These are phyloP conservation scores for Lasioglossum morio DNA, from an alignment of 2,888 invertebrate species.

Conservation along the genomic window DNA sequence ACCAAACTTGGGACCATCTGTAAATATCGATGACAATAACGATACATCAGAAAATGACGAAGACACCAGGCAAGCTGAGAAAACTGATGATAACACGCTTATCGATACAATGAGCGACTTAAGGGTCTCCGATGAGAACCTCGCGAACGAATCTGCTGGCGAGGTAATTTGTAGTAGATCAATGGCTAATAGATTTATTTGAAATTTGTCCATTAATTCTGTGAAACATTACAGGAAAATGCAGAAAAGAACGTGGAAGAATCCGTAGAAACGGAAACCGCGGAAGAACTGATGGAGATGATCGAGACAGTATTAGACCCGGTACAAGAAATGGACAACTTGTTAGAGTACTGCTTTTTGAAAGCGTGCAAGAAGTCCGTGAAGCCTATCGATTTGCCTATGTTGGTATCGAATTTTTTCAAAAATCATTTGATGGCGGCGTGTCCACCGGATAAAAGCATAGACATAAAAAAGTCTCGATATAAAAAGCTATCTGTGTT, in stretches of 20 bases:
- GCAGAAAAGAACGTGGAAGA: conserved; percentile 44
- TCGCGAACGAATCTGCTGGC: background rate
- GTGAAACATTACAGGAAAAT: conserved; percentile 34
- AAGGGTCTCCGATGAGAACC: conserved; percentile 31
- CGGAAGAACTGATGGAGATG: conserved; percentile 37
- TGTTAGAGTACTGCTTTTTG: conserved; percentile 91
- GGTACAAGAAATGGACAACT: conserved; percentile 89
- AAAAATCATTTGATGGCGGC: conserved; percentile 89
- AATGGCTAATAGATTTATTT: background rate
- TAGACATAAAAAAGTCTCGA: conserved; percentile 95
- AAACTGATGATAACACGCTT: conserved; percentile 13
- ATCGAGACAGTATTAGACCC: conserved; percentile 71
- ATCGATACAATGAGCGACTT: conserved; percentile 24
- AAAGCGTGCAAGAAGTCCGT: conserved; percentile 91
- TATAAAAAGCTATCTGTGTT: conserved; percentile 96
- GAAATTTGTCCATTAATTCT: background rate
- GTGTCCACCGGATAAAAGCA: conserved; percentile 88
- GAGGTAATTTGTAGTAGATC: conserved; percentile 20
- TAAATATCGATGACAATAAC: background rate
- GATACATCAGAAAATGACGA: conserved; percentile 20
- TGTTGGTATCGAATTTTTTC: conserved; percentile 93
- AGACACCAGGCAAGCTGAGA: background rate
- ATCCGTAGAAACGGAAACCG: conserved; percentile 26
- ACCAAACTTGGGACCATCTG: conserved; percentile 86
- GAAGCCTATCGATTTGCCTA: conserved; percentile 90